Percentiles rank a stretch among this genome's conserved stretches.
Conservation (phyloP, 2,113 vertebrate genomes). For the Narcine bancroftii region DNA sequence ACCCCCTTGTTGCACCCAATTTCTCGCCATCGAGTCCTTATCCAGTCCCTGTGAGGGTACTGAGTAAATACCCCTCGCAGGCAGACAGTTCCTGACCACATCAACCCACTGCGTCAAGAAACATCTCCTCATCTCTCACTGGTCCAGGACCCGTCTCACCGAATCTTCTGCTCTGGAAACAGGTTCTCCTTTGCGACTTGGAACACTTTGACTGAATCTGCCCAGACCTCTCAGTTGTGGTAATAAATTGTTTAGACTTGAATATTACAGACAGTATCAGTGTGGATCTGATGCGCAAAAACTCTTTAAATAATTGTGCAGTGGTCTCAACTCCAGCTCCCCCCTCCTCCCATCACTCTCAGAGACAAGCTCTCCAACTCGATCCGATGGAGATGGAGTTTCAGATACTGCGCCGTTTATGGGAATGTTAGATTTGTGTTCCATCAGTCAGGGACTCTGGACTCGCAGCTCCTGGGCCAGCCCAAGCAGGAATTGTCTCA, state of each 20-base stretch:
- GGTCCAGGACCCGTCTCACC: neutral
- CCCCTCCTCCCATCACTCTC: neutral
- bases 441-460: neutral
- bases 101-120: too few relatives aligned
- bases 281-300: neutral
- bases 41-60: neutral
- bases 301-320: neutral
- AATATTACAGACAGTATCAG: neutral
- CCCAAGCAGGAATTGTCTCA: too few relatives aligned
- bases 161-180: neutral
- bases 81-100: neutral
- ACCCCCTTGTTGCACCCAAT: neutral
- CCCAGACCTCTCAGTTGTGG: neutral
- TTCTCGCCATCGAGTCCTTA: neutral
- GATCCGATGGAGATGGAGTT: neutral
- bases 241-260: neutral
- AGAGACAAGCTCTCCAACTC: neutral
- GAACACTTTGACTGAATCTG: neutral
- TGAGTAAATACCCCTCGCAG: neutral
- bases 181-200: neutral
- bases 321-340: too few relatives aligned
- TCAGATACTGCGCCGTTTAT: neutral
- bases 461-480: neutral
- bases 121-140: neutral
- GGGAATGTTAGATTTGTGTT: neutral